phyloP scores from a whole-genome alignment of 2,113 vertebrate species.

The Sitta europaea region DNA sequence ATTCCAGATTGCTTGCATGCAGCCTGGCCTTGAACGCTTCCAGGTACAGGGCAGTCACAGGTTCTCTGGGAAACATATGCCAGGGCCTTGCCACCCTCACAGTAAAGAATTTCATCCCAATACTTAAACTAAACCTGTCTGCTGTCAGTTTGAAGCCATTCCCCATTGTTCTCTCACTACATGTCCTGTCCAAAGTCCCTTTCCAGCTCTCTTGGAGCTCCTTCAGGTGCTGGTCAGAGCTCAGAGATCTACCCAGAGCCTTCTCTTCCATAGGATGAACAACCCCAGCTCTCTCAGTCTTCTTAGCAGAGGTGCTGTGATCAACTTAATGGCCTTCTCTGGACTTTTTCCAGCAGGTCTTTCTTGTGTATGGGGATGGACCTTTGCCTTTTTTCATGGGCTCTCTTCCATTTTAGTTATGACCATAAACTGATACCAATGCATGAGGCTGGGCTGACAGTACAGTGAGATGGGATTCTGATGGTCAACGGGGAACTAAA shows the following conservation, averaged over 20 bases:
- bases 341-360: neutral
- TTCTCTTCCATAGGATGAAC: neutral
- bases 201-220: neutral
- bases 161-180: neutral
- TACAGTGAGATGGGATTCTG: neutral
- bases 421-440: neutral
- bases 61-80: neutral
- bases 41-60: neutral
- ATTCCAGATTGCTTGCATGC: neutral
- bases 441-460: rapidly evolving
- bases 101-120: neutral
- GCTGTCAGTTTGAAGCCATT: neutral
- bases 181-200: neutral
- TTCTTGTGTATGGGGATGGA: neutral
- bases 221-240: neutral
- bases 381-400: neutral
- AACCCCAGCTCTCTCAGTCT: neutral
- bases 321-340: neutral
- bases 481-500: neutral
- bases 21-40: neutral
- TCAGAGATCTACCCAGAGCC: neutral
- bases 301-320: neutral
- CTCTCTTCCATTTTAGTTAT: neutral
- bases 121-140: neutral
- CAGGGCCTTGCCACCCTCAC: neutral